Base-by-base conservation (phyloP, 2,113 vertebrate genomes). In the Gobio gobio region DNA sequence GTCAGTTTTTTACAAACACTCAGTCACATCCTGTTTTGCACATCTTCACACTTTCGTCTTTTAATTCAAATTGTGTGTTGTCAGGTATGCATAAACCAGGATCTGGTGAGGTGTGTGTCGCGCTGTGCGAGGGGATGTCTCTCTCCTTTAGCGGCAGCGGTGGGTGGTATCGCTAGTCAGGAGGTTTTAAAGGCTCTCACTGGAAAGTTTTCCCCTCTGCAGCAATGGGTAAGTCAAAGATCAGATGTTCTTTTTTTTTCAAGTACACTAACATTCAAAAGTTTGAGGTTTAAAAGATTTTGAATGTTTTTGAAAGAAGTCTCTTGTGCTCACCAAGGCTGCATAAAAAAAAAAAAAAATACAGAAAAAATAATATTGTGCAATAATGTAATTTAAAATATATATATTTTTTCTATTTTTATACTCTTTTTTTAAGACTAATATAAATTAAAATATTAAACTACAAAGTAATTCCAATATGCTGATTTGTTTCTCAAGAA, bases 121-220 rank as follows among this genome's bases (percentile, higher is more conserved):
- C 96, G 94, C 90, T 97, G 96, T 66, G 96, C 97, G 1, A 92
- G 90, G 90, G 98, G 98, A 85, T 95, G 93, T 87, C 94, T 99
- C 3, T 90, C 96, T 77, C 97, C 98, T 3, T 92, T 99, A 83
- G 95, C 96, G n/a, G 98, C 98, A 43, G 94, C 97, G 78, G 93
- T 97, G 9, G 98, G 98, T 82, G 98, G 98, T 76, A 89, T 99
- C 85, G 96, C 96, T 66, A 98, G 97, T 89, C 98, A 99, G 91
- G 98, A 99, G 94, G 96, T 96, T 81, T 93, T 99, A 82, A 99
- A 99, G 91, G 97, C 97, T 87, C 95, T 99, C 36, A 99, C 98
- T 2, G 98, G 97, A 88, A 99, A 99, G 89, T 99, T 99, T 94
- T 96, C 97, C 79, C 98, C 98, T 0, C 94, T 99, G 83, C 97